Evolutionary conservation across 2,888 invertebrate species (phyloP), one percentile per base, ranked within the genome.

Genomic region (Rhagonycha fulva): DNA sequence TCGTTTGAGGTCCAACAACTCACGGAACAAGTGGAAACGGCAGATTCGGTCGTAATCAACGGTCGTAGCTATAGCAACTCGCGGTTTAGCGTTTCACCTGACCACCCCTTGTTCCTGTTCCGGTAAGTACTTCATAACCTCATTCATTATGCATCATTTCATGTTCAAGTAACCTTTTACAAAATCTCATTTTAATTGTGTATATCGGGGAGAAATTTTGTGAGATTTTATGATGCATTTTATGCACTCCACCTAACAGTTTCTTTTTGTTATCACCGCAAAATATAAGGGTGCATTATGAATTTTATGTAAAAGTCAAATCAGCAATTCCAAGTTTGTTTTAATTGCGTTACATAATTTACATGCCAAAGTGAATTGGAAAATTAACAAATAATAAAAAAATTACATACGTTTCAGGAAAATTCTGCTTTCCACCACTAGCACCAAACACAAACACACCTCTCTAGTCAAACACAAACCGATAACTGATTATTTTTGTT

Each of bases 1-100:
- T 76, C 78, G 75, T 79, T 78, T 78, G 77, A 75, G 79, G 79
- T 80, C 79, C 74, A 76, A 73, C 76, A 81, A 81, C 75, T 78
- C 80, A 80, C 79, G 79, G 75, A 80, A 77, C 81, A 78, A 78
- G 79, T 76, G 71, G 75, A 79, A 75, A 81, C 82, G 81, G 80
- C 82, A 82, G 81, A 82, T 82, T 82, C 81, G 78, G 76, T 78
- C 77, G 80, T 81, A 83, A 83, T 83, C 82, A 82, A 80, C 79
- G 82, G 76, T 69, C 74, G 82, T 84, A 76, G 78, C 81, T 81
- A 82, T 80, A 80, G 83, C 76, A 82, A 84, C 84, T 80, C 77
- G 83, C 81, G 78, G 78, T 82, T 82, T 81, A 81, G 78, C 81
- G 82, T 84, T 82, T 84, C 83, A 84, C 84, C 84, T 84, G 83